Evolutionary conservation across 1,140 invertebrate species (phyloP), one percentile per base, ranked within the genome.

Genomic region (Linepithema humile): DNA sequence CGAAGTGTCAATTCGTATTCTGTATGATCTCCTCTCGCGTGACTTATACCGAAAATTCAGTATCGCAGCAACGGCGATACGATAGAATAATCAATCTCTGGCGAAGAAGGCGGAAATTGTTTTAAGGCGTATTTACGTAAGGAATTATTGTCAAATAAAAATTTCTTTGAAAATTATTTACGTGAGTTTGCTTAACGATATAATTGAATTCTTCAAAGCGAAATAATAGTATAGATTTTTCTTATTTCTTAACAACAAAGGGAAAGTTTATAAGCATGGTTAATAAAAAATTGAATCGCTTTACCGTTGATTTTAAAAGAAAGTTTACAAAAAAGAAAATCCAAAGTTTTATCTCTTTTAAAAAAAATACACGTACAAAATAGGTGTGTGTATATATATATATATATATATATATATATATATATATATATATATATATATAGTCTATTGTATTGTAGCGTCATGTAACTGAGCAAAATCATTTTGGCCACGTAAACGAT

Each of bases 401-500:
- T 26, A 2, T 15, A 38, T n/a, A 7, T 45, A 15, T 15, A 64
- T 35, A 59, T n/a, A n/a, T n/a, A n/a, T n/a, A n/a, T n/a, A n/a
- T n/a, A 1, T 29, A 20, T 9, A 38, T 12, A 43, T 20, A 43
- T 26, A 2, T 15, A 38, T n/a, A 10, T 50, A n/a, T n/a, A 62
- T 40, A 62, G 5, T 78, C 53, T 70, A 70, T 69, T 23, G 75
- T 69, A 69, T 40, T 35, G 35, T 17, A 17, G 5, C 43, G 48
- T 80, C 73, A 38, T 20, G 38, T 65, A 23, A 35, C 43, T 50
- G 20, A 4, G 26, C 45, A 38, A 67, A 69, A 26, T 80, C 48
- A 80, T 69, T 77, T 70, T 70, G 75, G 7, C 12, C 7, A 20
- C 23, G 50, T 3, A 10, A 69, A 55, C 64, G 65, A 80, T 80